Conservation (phyloP, 2,113 vertebrate species). For the Microcebus jonahi region DNA sequence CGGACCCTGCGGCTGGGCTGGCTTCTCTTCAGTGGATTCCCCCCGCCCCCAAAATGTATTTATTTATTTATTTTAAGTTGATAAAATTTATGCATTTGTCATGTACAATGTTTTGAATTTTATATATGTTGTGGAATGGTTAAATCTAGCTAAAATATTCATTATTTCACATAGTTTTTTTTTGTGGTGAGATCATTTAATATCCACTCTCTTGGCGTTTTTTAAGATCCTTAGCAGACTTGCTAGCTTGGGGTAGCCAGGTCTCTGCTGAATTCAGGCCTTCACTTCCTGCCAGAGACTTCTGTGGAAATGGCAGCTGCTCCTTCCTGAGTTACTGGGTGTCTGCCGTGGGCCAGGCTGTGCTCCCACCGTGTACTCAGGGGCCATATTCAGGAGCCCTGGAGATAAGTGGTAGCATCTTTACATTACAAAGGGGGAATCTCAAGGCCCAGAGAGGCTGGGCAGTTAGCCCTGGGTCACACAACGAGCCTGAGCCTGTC, state of each 20-base stretch:
- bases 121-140: background rate
- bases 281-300: background rate
- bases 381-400: background rate
- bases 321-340: background rate
- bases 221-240: background rate
- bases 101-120: background rate
- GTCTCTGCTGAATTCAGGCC: background rate
- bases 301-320: background rate
- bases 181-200: background rate
- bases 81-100: background rate
- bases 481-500: background rate
- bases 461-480: too few species aligned
- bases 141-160: background rate
- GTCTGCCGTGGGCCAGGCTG: background rate
- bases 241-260: background rate
- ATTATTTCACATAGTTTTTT: background rate
- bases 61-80: background rate
- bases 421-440: background rate
- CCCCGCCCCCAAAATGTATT: background rate
- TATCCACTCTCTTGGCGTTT: background rate
- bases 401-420: background rate
- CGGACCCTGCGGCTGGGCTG: background rate
- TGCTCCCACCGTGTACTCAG: fast-evolving
- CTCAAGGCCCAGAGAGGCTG: background rate
- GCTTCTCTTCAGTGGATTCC: background rate